Evolutionary conservation across 2,888 invertebrate species (phyloP).

Genomic region (Ctenicera cuprea): DNA sequence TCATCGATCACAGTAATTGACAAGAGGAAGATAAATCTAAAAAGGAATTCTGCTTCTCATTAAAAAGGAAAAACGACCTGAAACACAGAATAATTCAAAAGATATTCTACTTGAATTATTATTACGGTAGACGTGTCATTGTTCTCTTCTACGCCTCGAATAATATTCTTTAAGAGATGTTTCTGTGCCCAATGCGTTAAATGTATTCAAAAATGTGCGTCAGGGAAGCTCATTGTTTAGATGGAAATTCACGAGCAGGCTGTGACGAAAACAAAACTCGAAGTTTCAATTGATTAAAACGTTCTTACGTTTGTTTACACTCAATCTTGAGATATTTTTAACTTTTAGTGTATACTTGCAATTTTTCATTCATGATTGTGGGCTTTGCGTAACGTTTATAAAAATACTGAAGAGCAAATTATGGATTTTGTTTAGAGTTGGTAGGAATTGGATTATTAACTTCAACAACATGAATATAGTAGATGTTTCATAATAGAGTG

Average conservation of each 20-base stretch:
- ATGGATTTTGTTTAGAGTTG: no score
- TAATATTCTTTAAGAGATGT: conserved; percentile 16
- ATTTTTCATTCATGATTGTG: background rate
- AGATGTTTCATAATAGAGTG: no score
- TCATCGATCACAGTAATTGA: conserved; percentile 24
- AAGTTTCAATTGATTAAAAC: conserved; percentile 14
- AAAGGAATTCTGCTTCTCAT: background rate
- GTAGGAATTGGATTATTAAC: no score
- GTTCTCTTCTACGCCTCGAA: conserved; percentile 18
- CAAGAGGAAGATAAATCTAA: conserved; percentile 19
- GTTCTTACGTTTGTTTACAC: conserved; percentile 11
- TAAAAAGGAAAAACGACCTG: conserved; percentile 1
- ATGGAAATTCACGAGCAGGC: conserved; percentile 10
- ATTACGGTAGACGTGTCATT: conserved; percentile 7
- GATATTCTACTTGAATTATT: conserved; percentile 24
- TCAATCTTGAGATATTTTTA: conserved; percentile 16
- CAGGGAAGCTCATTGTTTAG: background rate
- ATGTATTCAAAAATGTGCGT: conserved; percentile 23
- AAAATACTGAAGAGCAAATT: no score
- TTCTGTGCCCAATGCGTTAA: conserved; percentile 9
- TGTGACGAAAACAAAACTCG: background rate
- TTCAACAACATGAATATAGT: no score
- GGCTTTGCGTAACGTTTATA: no score
- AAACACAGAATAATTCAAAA: conserved; percentile 10
- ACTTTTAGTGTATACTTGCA: background rate